phyloP scores from a whole-genome alignment of 2,113 vertebrate genomes.

The Hemiscyllium ocellatum region DNA sequence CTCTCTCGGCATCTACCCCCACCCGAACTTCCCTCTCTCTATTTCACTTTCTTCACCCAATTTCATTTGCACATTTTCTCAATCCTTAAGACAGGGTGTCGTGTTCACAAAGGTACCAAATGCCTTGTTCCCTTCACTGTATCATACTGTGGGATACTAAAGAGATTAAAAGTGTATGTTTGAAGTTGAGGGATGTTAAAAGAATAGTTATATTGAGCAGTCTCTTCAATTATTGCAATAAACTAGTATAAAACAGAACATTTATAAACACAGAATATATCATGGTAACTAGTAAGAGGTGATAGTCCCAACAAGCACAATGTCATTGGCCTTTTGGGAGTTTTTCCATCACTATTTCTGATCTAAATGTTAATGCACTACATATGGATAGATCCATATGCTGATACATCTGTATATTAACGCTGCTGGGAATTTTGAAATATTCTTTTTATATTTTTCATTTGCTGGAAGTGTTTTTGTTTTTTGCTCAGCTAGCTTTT shows the following conservation, averaged over 20 bases:
- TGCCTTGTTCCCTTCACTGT: not conserved
- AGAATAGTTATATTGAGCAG: not conserved
- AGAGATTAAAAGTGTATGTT: not conserved
- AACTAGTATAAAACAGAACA: not conserved
- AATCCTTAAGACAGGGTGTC: not conserved
- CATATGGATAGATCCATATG: too few relatives aligned
- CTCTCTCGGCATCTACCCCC: not conserved
- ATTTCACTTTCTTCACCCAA: not conserved
- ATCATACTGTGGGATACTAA: not conserved
- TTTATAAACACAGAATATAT: not conserved
- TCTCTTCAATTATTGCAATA: not conserved
- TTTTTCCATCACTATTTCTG: not conserved
- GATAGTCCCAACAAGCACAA: not conserved
- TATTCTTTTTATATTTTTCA: not conserved
- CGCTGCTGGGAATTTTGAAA: not conserved
- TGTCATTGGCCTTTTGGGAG: not conserved
- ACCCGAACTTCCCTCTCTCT: too few relatives aligned
- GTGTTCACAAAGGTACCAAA: not conserved
- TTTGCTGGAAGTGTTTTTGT: too few relatives aligned
- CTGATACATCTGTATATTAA: not conserved
- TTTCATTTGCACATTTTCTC: not conserved
- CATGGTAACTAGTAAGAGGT: not conserved
- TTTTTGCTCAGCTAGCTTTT: too few relatives aligned
- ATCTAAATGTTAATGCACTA: not conserved
- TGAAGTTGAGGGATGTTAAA: not conserved